phyloP scores from a whole-genome alignment of 2,113 vertebrate species.

The Triplophysa siluroides region DNA sequence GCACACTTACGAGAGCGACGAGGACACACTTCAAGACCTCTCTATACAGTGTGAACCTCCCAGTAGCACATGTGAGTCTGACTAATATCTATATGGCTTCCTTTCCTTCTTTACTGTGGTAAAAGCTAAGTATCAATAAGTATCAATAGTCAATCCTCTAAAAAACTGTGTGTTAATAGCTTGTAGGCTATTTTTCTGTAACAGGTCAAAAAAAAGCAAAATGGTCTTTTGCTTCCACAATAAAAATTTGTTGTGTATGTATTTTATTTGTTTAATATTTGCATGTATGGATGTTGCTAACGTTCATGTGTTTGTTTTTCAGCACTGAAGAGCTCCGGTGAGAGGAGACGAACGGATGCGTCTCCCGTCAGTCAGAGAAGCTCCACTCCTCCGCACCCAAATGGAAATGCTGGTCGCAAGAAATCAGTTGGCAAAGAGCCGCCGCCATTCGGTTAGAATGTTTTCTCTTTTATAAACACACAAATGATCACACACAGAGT shows the following conservation, averaged over 20 bases:
- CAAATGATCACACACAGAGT: not conserved
- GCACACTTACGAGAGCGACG: slow-evolving; percentile 88
- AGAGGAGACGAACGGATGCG: slow-evolving; percentile 85
- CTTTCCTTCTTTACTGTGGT: not conserved
- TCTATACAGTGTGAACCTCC: slow-evolving; percentile 94
- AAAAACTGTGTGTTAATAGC: too few species aligned
- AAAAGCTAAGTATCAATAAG: too few species aligned
- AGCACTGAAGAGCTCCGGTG: slow-evolving; percentile 88
- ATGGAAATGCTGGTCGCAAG: slow-evolving; percentile 84
- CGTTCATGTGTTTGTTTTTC: not conserved
- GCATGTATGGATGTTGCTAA: too few species aligned
- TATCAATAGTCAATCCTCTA: too few species aligned
- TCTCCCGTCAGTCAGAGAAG: slow-evolving; percentile 85
- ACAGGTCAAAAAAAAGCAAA: too few species aligned
- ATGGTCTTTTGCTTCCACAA: not conserved
- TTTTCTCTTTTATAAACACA: not conserved
- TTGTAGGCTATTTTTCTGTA: too few species aligned
- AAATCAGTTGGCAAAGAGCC: slow-evolving; percentile 92
- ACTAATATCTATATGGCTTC: not conserved
- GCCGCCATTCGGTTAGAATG: slow-evolving; percentile 86
- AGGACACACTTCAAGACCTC: slow-evolving; percentile 89
- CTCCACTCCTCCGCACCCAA: slow-evolving; percentile 80
- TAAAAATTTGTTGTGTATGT: too few species aligned
- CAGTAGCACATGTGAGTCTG: slow-evolving; percentile 84
- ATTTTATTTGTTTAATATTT: too few species aligned